Evolutionary conservation across 1,140 invertebrate genomes (phyloP), one percentile per base, ranked within the genome.

Genomic region (Cheumatopsyche charites): DNA sequence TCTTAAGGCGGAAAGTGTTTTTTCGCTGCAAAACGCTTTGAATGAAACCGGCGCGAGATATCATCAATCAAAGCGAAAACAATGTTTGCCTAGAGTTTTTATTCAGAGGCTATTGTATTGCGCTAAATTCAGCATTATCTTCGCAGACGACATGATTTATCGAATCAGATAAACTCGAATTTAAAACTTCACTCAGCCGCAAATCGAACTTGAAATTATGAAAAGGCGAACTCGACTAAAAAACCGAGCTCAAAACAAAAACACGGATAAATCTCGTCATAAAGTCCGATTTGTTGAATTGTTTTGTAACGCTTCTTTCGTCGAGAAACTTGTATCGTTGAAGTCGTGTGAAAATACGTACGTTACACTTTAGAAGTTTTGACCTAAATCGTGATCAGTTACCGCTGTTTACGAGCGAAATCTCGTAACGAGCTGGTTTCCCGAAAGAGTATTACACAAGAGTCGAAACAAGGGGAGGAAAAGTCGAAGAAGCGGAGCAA

Each of bases 301-400:
- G 47, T 52, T 52, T 52, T 52, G 19, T 19, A 52, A 52, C 47
- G 9, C n/a, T 52, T 52, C 47, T 52, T 52, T 52, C n/a, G 62
- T 21, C 9, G 29, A 6, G 15, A 65, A 21, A 65, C 15, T 41
- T 41, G 7, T 41, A 17, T 65, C 62, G 62, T 65, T 42, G 29
- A 41, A 43, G 15, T 0, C 23, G 58, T 26, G 58, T 26, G 26
- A 43, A 42, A 65, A 42, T 21, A n/a, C 41, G 29, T 65, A 65
- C 36, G 29, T 65, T 65, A 42, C 29, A 21, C 29, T 65, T 65
- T n/a, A 65, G 62, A 65, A 65, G 29, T 65, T 65, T 42, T 21
- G 62, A 65, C 62, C 62, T 65, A 42, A 42, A 65, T 65, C 62
- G 41, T 43, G 41, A 65, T 65, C 23, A 29, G 58, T 23, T 61